phyloP scores from a whole-genome alignment of 2,113 vertebrate genomes.

The Apteryx mantelli region DNA sequence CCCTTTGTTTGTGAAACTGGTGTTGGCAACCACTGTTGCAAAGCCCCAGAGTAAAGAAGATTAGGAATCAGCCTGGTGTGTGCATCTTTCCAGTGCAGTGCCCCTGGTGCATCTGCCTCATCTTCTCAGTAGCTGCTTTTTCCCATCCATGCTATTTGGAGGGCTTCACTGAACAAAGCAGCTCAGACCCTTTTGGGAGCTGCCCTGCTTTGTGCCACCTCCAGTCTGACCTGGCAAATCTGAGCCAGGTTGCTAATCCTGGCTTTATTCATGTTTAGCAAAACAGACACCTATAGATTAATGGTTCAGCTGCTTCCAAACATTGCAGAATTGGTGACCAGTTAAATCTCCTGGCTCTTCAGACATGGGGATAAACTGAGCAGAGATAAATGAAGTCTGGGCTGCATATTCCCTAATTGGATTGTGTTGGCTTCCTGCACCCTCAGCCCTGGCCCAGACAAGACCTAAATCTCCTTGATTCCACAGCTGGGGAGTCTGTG shows the following conservation, averaged over 20 bases:
- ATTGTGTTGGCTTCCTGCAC: conserved; percentile 43
- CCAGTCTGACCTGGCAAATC: conserved; percentile 28
- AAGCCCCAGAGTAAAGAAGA: neutral
- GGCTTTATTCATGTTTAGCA: conserved; percentile 33
- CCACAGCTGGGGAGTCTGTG: neutral
- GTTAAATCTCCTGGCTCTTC: conserved; percentile 47
- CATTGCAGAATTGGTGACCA: conserved; percentile 9
- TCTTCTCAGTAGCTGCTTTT: neutral
- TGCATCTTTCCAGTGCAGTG: neutral
- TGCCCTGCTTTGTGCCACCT: neutral
- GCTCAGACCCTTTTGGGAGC: conserved; percentile 1
- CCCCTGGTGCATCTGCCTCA: neutral
- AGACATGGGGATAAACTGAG: conserved; percentile 49
- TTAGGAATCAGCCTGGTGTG: neutral
- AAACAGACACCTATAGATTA: conserved; percentile 47
- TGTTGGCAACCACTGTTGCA: neutral
- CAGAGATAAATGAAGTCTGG: conserved; percentile 62
- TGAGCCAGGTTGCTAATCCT: conserved; percentile 54
- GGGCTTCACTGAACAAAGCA: neutral
- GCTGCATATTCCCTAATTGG: conserved; percentile 61
- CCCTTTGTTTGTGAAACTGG: neutral
- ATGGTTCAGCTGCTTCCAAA: conserved; percentile 1
- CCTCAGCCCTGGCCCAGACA: conserved; percentile 49
- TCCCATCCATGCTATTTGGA: fast-evolving
- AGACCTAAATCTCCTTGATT: conserved; percentile 36